These are phyloP conservation scores for Drosophila obscura DNA, from an alignment of 1,140 invertebrate genomes.

Conservation along the genomic window DNA sequence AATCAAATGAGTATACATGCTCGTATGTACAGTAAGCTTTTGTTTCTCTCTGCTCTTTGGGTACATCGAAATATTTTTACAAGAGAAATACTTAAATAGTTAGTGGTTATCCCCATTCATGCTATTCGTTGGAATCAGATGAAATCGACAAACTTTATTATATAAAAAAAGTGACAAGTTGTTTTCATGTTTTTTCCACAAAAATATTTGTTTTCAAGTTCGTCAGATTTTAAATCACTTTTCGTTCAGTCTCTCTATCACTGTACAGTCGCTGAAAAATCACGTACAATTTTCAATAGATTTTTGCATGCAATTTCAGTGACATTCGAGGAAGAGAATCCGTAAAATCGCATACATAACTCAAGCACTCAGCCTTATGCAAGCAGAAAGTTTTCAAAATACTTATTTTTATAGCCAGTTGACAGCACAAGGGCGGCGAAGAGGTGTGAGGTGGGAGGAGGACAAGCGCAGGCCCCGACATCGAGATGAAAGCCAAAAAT, in stretches of 20 bases:
- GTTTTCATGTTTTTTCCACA: no score
- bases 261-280: background rate
- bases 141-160: no score
- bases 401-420: slow-evolving; percentile 31
- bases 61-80: no score
- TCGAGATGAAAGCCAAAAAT: slow-evolving; percentile 49
- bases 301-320: slow-evolving; percentile 40
- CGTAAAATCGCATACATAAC: slow-evolving; percentile 19
- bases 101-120: no score
- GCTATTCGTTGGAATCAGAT: no score
- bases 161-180: no score
- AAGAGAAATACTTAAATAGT: no score
- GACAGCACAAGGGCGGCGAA: background rate
- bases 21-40: no score
- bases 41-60: no score
- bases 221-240: no score
- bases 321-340: slow-evolving; percentile 27
- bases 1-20: no score
- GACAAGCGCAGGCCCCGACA: slow-evolving; percentile 23
- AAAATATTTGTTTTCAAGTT: no score
- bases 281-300: slow-evolving; percentile 38
- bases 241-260: background rate
- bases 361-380: slow-evolving; percentile 32
- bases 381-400: slow-evolving; percentile 45
- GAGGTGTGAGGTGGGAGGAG: background rate